phyloP scores from a whole-genome alignment of 2,797 vertebrate species.

The Threskiornis aethiopicus region DNA sequence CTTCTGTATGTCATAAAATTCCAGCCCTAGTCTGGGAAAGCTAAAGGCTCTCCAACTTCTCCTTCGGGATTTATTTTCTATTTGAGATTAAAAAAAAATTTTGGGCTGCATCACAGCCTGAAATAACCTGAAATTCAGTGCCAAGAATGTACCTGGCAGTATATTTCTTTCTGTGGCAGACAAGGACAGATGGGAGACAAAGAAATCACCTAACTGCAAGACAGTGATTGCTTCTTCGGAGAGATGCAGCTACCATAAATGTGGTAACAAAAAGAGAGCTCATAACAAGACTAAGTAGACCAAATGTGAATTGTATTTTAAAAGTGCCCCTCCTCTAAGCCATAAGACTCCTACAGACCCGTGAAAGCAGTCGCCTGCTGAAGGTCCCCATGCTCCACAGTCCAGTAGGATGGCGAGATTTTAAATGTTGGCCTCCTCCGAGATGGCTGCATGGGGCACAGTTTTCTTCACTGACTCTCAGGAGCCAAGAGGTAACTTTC shows the following conservation, averaged over 20 bases:
- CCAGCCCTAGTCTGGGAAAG: not conserved
- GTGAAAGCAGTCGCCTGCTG: not conserved
- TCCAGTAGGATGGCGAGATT: not conserved
- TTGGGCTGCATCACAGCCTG: not conserved
- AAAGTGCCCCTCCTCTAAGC: not conserved
- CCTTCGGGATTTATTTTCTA: not conserved
- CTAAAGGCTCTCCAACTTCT: not conserved
- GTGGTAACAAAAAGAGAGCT: not conserved
- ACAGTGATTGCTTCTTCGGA: not conserved
- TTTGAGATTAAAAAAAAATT: not conserved
- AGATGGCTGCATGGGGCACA: accelerated
- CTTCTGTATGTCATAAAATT: not conserved
- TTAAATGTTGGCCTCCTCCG: not conserved
- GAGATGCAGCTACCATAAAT: not conserved
- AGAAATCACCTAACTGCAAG: not conserved
- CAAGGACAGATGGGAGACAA: not conserved
- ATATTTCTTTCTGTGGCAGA: not conserved
- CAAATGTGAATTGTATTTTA: not conserved
- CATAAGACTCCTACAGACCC: not conserved
- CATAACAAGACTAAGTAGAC: not conserved
- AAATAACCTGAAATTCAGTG: not conserved
- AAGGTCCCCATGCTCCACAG: not conserved
- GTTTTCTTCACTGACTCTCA: not conserved
- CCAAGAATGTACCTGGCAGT: not conserved
- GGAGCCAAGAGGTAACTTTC: not conserved